phyloP scores from a whole-genome alignment of 2,888 invertebrate genomes.

The Pheosia tremula region DNA sequence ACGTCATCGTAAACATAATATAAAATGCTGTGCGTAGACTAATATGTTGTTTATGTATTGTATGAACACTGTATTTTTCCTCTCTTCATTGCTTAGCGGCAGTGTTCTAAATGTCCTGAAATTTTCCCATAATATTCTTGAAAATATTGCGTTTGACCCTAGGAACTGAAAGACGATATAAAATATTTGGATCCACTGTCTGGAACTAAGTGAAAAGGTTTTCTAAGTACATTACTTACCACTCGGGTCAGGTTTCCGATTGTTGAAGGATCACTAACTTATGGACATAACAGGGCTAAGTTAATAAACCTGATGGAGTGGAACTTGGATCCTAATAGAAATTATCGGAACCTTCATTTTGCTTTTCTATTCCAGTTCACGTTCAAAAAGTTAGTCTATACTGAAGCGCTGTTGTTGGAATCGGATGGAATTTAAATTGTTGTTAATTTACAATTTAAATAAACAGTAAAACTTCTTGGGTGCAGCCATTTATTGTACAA shows the following conservation, averaged over 20 bases:
- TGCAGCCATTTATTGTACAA: too few relatives aligned
- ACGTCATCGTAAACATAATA: too few relatives aligned
- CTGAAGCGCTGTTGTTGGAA: background rate
- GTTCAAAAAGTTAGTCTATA: too few relatives aligned
- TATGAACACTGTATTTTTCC: background rate
- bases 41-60: background rate
- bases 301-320: conserved; percentile 14
- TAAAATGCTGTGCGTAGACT: too few relatives aligned
- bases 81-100: background rate
- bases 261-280: background rate
- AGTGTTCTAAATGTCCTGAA: too few relatives aligned
- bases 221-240: background rate
- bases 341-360: background rate
- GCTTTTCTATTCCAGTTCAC: too few relatives aligned
- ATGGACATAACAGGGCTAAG: background rate
- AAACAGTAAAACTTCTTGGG: too few relatives aligned
- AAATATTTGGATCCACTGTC: background rate
- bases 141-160: background rate
- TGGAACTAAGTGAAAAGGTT: background rate
- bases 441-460: too few relatives aligned
- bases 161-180: background rate
- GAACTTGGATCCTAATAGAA: conserved; percentile 9
- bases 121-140: background rate
- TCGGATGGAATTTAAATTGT: conserved; percentile 13
- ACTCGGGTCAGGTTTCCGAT: conserved; percentile 1